phyloP scores from a whole-genome alignment of 2,888 invertebrate species.

The Melanostoma scalare region DNA sequence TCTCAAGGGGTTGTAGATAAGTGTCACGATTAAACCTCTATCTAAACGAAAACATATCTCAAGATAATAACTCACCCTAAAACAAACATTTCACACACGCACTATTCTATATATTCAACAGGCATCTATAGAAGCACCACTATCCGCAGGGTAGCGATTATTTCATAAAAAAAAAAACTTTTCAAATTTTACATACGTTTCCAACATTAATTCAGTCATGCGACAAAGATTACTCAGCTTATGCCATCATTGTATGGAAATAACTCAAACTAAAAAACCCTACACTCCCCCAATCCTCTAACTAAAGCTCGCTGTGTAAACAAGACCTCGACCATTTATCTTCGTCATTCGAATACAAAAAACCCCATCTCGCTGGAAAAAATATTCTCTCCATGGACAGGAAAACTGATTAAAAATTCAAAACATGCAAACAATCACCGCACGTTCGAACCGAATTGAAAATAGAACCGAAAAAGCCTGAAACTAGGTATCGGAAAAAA shows the following conservation, averaged over 20 bases:
- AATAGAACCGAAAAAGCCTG: constrained; percentile 27
- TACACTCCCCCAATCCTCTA: neutral
- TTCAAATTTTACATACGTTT: neutral
- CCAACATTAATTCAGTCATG: constrained; percentile 6
- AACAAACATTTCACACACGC: no score
- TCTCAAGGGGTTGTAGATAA: no score
- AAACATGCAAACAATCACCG: constrained; percentile 61
- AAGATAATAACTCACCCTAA: no score
- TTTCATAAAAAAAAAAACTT: neutral
- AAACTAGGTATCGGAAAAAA: constrained; percentile 13
- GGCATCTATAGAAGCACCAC: no score
- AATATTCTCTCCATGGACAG: constrained; percentile 20
- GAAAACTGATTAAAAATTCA: constrained; percentile 60
- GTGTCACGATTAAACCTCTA: no score
- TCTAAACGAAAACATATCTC: no score
- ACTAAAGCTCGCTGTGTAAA: constrained; percentile 27
- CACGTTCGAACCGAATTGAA: constrained; percentile 60
- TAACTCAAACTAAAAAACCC: neutral
- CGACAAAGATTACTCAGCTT: constrained; percentile 21
- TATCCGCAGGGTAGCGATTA: no score
- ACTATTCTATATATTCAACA: no score
- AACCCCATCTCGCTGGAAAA: neutral
- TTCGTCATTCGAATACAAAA: constrained; percentile 6
- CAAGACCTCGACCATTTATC: constrained; percentile 37
- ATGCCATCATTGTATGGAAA: constrained; percentile 9